Base-by-base conservation (phyloP, 2,888 invertebrate genomes). In the Sycophila texana region DNA sequence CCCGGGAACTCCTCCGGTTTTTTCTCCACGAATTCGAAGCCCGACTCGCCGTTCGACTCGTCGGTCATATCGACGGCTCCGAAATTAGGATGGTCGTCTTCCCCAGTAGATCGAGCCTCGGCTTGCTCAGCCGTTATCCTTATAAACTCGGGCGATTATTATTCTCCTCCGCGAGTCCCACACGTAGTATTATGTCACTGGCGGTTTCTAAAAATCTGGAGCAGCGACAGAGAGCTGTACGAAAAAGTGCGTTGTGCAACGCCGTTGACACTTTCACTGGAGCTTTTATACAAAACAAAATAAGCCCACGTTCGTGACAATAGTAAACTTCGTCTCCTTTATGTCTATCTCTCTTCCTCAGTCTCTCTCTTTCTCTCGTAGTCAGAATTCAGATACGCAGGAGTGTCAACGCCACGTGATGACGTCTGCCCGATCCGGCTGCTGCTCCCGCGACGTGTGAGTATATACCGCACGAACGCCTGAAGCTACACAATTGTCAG, bases 1-100 rank as follows among this genome's bases (percentile, higher is more conserved):
- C 84, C 76, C 22, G 83, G 51, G 49, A 79, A 79, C n/a, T 90
- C 89, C 51, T 89, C 89, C 4, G 86, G 76, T 80, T 87, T 88
- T 81, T 88, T 88, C 71, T 89, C 89, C 10, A 90, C 87, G 80
- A 90, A 89, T 84, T 90, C 89, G 76, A 90, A 89, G 30, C 89
- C 88, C 20, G 88, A 89, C 84, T 90, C 89, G 66, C 89, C 89
- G 81, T 88, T 89, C 16, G 88, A 89, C 84, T 90, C 89, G 83
- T 90, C 89, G n/a, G 88, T 88, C 89, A 89, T 89, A 82, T 81
- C 82, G 60, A 49, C 30, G 49, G 13, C 39, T 22, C 22, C 2
- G 18, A 26, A n/a, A 7, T n/a, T 57, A 1, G 2, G 20, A 58
- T 20, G 20, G 18, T 12, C 18, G 57, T n/a, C 4, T 5, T 5